Evolutionary conservation across 1,140 invertebrate genomes (phyloP).

Genomic region (Cardiocondyla obscurior): DNA sequence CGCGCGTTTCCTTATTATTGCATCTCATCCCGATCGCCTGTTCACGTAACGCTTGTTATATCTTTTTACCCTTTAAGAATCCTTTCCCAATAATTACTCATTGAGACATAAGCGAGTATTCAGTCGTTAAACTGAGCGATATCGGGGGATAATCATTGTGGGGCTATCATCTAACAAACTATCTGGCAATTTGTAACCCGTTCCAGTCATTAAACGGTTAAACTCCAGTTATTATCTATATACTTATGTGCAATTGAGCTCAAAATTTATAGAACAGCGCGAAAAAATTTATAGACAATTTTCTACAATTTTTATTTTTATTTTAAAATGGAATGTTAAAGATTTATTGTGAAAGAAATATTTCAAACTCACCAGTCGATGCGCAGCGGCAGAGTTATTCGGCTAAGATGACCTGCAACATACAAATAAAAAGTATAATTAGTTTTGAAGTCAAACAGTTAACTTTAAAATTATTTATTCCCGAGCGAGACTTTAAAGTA

Average conservation of each 20-base stretch:
- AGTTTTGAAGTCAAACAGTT: too few species aligned
- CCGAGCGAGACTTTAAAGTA: too few species aligned
- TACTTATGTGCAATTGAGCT: not conserved
- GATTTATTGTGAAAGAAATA: too few species aligned
- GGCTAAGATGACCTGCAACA: too few species aligned
- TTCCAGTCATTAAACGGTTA: constrained; percentile 56
- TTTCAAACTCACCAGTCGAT: too few species aligned
- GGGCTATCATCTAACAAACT: constrained; percentile 41
- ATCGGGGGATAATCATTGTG: constrained; percentile 37
- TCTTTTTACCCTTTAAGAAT: not conserved
- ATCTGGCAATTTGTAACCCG: constrained; percentile 14
- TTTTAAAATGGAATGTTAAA: too few species aligned
- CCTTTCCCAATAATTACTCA: constrained; percentile 16
- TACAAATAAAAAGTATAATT: too few species aligned
- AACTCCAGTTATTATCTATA: constrained; percentile 31
- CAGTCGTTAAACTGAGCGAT: constrained; percentile 5
- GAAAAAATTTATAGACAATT: constrained; percentile 25
- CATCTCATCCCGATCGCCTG: not conserved
- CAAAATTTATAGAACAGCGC: not conserved
- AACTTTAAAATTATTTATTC: too few species aligned
- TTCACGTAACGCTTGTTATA: not conserved
- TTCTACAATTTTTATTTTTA: too few species aligned
- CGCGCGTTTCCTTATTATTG: not conserved
- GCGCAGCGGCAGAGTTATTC: too few species aligned
- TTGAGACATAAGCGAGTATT: constrained; percentile 40